These are phyloP conservation scores for Sebastes umbrosus DNA, from an alignment of 2,797 vertebrate species.

Conservation along the genomic window DNA sequence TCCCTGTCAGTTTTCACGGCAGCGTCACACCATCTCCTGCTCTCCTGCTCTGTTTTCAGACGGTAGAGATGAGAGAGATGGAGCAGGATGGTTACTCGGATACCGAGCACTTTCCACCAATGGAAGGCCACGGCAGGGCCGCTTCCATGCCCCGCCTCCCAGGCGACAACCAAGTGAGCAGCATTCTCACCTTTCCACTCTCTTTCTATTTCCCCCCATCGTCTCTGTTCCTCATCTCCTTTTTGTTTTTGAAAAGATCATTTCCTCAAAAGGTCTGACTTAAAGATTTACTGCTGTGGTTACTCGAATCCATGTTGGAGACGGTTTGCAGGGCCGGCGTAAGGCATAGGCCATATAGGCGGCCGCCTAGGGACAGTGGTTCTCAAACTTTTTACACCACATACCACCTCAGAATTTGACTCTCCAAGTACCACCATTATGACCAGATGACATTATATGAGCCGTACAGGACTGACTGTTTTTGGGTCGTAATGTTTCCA, in stretches of 20 bases:
- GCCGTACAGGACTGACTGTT: too few relatives aligned
- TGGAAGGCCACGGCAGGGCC: slow-evolving; percentile 94
- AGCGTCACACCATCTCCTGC: slow-evolving; percentile 80
- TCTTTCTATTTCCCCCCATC: slow-evolving; percentile 42
- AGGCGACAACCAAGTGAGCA: slow-evolving; percentile 98
- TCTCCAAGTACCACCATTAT: too few relatives aligned
- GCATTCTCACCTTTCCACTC: slow-evolving; percentile 84
- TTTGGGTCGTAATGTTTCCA: too few relatives aligned
- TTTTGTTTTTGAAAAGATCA: slow-evolving; percentile 32
- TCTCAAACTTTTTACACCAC: too few relatives aligned
- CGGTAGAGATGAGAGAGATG: slow-evolving; percentile 97
- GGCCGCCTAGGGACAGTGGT: too few relatives aligned
- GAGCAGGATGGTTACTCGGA: slow-evolving; percentile 93
- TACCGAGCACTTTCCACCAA: slow-evolving; percentile 93
- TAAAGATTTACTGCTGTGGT: slow-evolving; percentile 32
- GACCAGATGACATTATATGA: too few relatives aligned
- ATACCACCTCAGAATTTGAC: too few relatives aligned
- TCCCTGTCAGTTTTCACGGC: slow-evolving; percentile 64
- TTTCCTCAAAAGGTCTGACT: slow-evolving; percentile 47
- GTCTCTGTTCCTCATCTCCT: slow-evolving; percentile 35
- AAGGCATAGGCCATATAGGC: too few relatives aligned
- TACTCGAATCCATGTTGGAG: slow-evolving; percentile 19
- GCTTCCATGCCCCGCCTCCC: slow-evolving; percentile 97
- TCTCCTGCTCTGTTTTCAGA: slow-evolving; percentile 89
- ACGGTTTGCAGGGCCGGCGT: not conserved